Evolutionary conservation across 2,797 vertebrate genomes (phyloP), one percentile per base, ranked within the genome.

Genomic region (Sebastes matsubarae): DNA sequence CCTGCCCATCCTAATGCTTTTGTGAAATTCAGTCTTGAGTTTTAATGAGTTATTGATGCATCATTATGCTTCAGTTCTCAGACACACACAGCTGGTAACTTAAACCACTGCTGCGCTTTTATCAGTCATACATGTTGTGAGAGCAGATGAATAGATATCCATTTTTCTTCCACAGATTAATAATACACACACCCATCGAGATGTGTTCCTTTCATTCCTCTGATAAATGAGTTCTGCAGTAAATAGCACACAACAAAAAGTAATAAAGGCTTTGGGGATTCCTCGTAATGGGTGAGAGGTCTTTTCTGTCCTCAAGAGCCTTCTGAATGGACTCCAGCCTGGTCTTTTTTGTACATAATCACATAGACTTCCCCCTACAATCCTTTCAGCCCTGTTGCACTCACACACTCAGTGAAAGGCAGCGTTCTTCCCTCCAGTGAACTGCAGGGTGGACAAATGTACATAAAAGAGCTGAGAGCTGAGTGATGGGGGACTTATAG

Each of bases 281-380:
- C 73, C 76, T 90, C 32, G 18, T 92, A 88, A 90, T 83, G 80
- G 80, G 29, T 72, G 84, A 84, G 72, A 84, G 82, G 83, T 76
- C 82, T 80, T 84, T 88, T 90, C 80, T 91, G 20, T 85, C 79
- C 68, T 85, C 72, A 90, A 93, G 86, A 86, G 83, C 64, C 85
- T 61, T 59, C 54, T 93, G 82, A 93, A 93, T 87, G 72, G 86
- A 88, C 77, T 88, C 85, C 78, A 87, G 84, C 61, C 77, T 89
- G 84, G 73, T 69, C 84, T 75, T 72, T 87, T 84, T 78, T 54
- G 32, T 63, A 70, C 63, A 74, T 74, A 87, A 88, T 87, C 70
- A 88, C 80, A 90, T 74, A 88, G 81, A 89, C 59, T 34, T 61
- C 73, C 66, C 69, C 42, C 61, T 58, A 42, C 58, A 75, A 63